A percentile compares a stretch with the other conserved stretches of the same genome.
phyloP scores from a whole-genome alignment of 1,140 invertebrate genomes.

The Glomeris maerens region DNA sequence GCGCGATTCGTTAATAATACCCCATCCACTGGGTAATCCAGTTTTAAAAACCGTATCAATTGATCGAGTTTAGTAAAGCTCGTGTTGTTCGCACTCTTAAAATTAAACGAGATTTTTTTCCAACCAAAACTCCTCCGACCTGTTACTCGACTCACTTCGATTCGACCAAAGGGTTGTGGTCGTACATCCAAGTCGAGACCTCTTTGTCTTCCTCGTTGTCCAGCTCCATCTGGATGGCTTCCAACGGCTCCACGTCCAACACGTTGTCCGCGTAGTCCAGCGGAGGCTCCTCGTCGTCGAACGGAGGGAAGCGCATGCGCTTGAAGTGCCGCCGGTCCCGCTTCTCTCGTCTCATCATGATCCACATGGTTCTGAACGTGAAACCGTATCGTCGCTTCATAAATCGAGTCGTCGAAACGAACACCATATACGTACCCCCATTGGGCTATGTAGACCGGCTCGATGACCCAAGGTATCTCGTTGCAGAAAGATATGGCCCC shows the following conservation, averaged over 20 bases:
- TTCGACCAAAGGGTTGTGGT: conserved; percentile 89
- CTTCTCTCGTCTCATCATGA: conserved; percentile 99
- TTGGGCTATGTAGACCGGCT: conserved; percentile 97
- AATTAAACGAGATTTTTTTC: background rate
- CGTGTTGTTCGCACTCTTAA: too few species aligned
- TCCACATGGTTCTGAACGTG: conserved; percentile 87
- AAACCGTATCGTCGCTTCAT: conserved; percentile 1
- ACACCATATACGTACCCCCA: conserved; percentile 64
- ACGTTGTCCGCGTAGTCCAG: conserved; percentile 99
- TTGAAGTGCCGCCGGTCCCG: conserved; percentile 97
- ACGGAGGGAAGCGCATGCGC: conserved; percentile 98
- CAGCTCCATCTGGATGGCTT: conserved; percentile 97
- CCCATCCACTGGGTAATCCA: too few species aligned
- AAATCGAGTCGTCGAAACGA: background rate
- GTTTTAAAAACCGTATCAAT: too few species aligned
- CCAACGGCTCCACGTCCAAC: conserved; percentile 94
- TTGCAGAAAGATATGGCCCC: conserved; percentile 99
- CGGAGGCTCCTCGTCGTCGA: conserved; percentile 99
- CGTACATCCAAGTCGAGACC: conserved; percentile 91
- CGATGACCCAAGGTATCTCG: conserved; percentile 99
- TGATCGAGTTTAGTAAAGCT: too few species aligned
- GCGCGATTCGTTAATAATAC: too few species aligned
- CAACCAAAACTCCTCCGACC: too few species aligned
- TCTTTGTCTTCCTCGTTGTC: conserved; percentile 89
- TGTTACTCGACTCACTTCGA: conserved; percentile 60